Evolutionary conservation across 2,888 invertebrate genomes (phyloP), one percentile per base, ranked within the genome.

Genomic region (Nomada hirtipes): DNA sequence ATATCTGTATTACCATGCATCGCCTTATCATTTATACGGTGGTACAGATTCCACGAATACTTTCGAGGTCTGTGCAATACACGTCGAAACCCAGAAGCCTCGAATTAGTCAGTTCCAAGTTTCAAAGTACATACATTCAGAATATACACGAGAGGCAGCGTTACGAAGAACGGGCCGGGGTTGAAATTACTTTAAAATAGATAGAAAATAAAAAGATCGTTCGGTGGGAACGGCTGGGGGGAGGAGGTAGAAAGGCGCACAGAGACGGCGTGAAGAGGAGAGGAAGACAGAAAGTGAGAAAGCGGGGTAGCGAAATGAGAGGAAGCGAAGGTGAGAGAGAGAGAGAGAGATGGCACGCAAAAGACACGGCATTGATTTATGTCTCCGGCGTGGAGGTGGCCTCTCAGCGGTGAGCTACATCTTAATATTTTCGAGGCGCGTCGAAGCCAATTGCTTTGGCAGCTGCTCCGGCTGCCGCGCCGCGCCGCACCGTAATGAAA

Each of bases 361-460:
- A 85, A 86, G 83, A 79, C 67, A 70, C 69, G 67, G 78, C 74
- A 85, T 83, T 85, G 85, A 85, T 82, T 84, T 86, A 84, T 61
- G 77, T 59, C 42, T 60, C n/a, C 63, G 53, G n/a, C 42, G 63
- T 23, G 72, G 52, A 72, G 72, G 72, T 63, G 63, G 63, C 53
- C 81, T 67, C 52, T 72, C 64, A 61, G 70, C 76, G 69, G 53
- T 67, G 76, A 73, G 70, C 50, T 74, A 77, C 79, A 74, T 86
- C 85, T 86, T 82, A 83, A 86, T 87, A 87, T 87, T 87, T 88
- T 79, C 76, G 82, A 79, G 74, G 61, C 78, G 79, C 78, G 86
- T 86, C 88, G 87, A 88, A 85, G 86, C 82, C 88, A 83, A 88
- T 88, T 86, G 79, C 83, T 83, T 83, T 83, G 86, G 87, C 87